Conservation (phyloP, 2,797 vertebrate species). For the Gorsachius magnificus region DNA sequence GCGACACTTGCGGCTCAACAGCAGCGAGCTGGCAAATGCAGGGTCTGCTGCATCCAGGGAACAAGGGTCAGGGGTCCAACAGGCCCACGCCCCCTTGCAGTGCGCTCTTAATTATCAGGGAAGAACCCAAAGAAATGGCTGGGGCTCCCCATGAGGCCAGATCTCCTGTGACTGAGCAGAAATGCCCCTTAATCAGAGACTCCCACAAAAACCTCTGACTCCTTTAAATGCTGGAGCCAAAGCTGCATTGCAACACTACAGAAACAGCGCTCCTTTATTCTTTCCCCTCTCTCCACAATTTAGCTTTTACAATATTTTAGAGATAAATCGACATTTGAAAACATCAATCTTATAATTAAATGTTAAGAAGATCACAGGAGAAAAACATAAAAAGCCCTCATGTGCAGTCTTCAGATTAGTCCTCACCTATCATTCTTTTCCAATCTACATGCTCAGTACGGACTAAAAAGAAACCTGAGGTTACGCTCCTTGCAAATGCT, state of each 20-base stretch:
- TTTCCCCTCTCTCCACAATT: background rate
- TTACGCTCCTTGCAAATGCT: background rate
- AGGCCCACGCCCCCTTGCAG: background rate
- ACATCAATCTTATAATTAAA: background rate
- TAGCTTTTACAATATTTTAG: background rate
- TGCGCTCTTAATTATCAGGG: background rate
- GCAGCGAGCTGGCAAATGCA: background rate
- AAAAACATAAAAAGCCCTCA: background rate
- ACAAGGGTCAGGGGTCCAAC: background rate
- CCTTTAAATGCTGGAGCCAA: background rate
- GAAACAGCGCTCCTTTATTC: background rate
- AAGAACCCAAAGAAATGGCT: background rate
- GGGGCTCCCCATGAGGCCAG: background rate
- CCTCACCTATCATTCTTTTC: background rate
- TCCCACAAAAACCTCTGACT: background rate
- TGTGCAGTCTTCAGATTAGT: background rate
- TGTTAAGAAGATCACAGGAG: background rate
- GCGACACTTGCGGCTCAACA: rapidly evolving
- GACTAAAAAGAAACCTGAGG: background rate
- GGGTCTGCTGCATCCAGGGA: background rate
- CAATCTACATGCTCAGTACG: background rate
- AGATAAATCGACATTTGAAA: background rate
- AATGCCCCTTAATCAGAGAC: background rate
- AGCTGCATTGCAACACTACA: background rate
- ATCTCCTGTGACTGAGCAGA: background rate